phyloP scores from a whole-genome alignment of 1,140 invertebrate genomes.

The Zaprionus lachaisei region DNA sequence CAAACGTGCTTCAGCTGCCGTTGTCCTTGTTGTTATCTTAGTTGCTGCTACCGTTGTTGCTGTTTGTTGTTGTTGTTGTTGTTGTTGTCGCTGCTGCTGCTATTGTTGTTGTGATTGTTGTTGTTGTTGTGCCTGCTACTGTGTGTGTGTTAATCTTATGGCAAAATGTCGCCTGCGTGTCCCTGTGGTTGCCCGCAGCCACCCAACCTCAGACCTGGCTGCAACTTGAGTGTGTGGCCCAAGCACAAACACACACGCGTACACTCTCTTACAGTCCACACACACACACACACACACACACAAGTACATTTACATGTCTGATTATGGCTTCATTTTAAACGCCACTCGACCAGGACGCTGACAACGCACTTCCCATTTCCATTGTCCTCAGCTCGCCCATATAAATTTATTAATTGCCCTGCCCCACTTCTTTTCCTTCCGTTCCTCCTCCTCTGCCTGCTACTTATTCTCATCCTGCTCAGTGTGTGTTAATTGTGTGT shows the following conservation, averaged over 20 bases:
- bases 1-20: conserved; percentile 38
- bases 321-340: conserved; percentile 45
- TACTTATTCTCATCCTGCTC: not conserved
- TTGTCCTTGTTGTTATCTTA: conserved; percentile 34
- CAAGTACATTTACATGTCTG: conserved; percentile 28
- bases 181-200: conserved; percentile 8
- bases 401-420: conserved; percentile 61
- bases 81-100: conserved; percentile 14
- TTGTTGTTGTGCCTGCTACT: conserved; percentile 22
- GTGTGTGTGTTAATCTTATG: conserved; percentile 46
- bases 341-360: conserved; percentile 16
- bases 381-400: conserved; percentile 22
- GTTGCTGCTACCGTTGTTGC: conserved; percentile 13
- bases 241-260: conserved; percentile 10
- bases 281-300: conserved; percentile 11
- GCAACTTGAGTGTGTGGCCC: conserved; percentile 29
- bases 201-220: not conserved
- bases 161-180: conserved; percentile 24
- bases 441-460: not conserved
- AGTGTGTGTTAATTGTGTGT: conserved; percentile 32
- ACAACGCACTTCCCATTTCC: conserved; percentile 32
- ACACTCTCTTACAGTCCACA: not conserved
- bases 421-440: not conserved
- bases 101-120: conserved; percentile 5
- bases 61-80: conserved; percentile 7